Conservation (phyloP, 2,888 invertebrate genomes). For the Ectemnius lituratus region DNA sequence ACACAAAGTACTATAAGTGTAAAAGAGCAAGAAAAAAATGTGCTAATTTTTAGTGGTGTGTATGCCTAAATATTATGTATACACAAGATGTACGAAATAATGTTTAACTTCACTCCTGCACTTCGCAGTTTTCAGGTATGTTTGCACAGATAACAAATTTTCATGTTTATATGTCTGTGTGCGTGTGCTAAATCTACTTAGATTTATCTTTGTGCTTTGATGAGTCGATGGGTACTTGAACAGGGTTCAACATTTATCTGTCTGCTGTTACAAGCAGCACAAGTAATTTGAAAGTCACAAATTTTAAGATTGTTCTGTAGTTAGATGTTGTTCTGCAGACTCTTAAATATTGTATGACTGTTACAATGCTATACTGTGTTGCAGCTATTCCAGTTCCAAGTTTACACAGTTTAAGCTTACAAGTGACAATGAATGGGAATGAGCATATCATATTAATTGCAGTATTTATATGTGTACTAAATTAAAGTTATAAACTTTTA, state of each 20-base stretch:
- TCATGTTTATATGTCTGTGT: too few species aligned
- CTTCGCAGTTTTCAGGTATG: too few species aligned
- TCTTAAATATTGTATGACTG: too few species aligned
- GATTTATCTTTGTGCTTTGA: background rate
- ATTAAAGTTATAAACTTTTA: conserved; percentile 29
- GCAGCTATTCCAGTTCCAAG: conserved; percentile 11
- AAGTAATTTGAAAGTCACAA: background rate
- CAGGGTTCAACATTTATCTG: background rate
- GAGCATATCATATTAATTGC: conserved; percentile 6
- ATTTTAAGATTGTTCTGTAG: background rate
- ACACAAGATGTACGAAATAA: too few species aligned
- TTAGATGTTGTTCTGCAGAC: background rate
- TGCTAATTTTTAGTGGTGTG: too few species aligned
- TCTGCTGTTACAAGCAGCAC: background rate
- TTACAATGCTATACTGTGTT: conserved; percentile 11
- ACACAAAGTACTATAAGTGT: too few species aligned
- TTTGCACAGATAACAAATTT: too few species aligned
- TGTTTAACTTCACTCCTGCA: too few species aligned
- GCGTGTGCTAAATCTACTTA: too few species aligned
- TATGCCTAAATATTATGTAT: too few species aligned
- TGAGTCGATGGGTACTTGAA: background rate
- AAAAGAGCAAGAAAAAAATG: too few species aligned
- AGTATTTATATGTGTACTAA: conserved; percentile 21
- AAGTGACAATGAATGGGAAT: conserved; percentile 24
- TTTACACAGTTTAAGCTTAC: background rate